A percentile compares a stretch with the other conserved stretches of the same genome.
These are phyloP conservation scores for Patella caerulea DNA, from an alignment of 2,888 invertebrate genomes.

Conservation along the genomic window DNA sequence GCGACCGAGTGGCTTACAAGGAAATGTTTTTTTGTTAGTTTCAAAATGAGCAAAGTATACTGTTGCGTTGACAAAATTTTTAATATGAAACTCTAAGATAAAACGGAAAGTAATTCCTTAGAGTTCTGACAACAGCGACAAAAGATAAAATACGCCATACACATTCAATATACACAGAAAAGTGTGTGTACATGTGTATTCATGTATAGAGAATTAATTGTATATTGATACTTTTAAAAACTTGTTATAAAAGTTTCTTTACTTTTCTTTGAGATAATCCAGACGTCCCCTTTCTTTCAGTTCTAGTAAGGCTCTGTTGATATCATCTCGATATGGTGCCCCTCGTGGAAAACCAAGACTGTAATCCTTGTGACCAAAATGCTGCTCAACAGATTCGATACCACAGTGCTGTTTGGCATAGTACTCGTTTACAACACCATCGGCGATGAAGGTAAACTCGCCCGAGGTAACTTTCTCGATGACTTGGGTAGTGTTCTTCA, in stretches of 20 bases:
- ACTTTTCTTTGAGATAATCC: constrained; percentile 54
- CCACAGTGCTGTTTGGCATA: constrained; percentile 53
- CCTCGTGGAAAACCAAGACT: constrained; percentile 61
- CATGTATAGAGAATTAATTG: too few relatives aligned
- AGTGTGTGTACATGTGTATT: too few relatives aligned
- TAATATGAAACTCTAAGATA: too few relatives aligned
- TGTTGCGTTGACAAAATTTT: too few relatives aligned
- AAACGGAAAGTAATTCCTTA: too few relatives aligned
- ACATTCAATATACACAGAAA: too few relatives aligned
- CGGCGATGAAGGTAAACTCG: constrained; percentile 52
- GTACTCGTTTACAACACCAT: constrained; percentile 59
- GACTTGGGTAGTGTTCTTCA: constrained; percentile 39
- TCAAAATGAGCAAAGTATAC: too few relatives aligned
- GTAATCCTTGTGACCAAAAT: constrained; percentile 58
- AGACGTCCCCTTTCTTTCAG: constrained; percentile 57
- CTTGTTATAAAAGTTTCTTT: neutral
- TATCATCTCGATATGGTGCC: constrained; percentile 60
- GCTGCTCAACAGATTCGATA: constrained; percentile 58
- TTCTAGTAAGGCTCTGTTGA: constrained; percentile 53
- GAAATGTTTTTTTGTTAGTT: too few relatives aligned
- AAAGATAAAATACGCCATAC: too few relatives aligned
- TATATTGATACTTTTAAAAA: too few relatives aligned
- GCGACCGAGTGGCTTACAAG: too few relatives aligned
- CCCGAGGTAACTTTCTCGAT: constrained; percentile 44
- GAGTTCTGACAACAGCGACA: too few relatives aligned